Evolutionary conservation across 2,113 vertebrate species (phyloP).

Genomic region (Periophthalmus modestus): DNA sequence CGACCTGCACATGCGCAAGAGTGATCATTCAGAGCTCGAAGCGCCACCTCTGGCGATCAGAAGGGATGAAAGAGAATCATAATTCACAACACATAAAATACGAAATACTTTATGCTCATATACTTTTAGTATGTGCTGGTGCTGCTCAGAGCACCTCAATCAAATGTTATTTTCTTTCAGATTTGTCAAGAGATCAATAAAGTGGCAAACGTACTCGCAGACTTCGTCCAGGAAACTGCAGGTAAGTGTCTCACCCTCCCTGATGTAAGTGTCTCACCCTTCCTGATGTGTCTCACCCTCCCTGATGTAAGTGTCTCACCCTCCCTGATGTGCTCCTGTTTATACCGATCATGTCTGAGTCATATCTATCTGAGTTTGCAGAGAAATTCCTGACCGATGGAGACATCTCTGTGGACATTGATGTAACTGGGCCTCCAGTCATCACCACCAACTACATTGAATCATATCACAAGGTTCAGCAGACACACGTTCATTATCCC

Average conservation of each 20-base stretch:
- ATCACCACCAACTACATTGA: slow-evolving; percentile 83
- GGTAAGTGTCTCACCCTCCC: slow-evolving; percentile 60
- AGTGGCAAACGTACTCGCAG: slow-evolving; percentile 79
- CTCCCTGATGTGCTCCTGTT: not conserved
- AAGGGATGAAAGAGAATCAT: too few species aligned
- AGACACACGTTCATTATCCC: not conserved
- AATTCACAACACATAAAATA: not conserved
- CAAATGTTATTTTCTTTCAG: slow-evolving; percentile 62
- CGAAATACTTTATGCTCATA: not conserved
- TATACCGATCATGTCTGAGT: not conserved
- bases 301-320: slow-evolving; percentile 53
- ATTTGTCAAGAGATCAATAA: slow-evolving; percentile 88
- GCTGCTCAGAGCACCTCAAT: not conserved
- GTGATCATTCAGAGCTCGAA: too few species aligned
- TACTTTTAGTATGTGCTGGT: not conserved
- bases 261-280: not conserved
- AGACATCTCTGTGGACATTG: slow-evolving; percentile 77
- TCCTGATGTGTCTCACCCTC: not conserved
- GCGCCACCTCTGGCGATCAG: too few species aligned
- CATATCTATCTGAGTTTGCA: slow-evolving; percentile 63
- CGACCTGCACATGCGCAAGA: too few species aligned
- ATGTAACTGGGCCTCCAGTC: slow-evolving; percentile 72
- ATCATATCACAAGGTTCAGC: slow-evolving; percentile 85
- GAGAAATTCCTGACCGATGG: slow-evolving; percentile 79
- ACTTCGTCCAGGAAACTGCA: slow-evolving; percentile 81